phyloP scores from a whole-genome alignment of 1,140 invertebrate species.

The Drosophila equinoxialis region DNA sequence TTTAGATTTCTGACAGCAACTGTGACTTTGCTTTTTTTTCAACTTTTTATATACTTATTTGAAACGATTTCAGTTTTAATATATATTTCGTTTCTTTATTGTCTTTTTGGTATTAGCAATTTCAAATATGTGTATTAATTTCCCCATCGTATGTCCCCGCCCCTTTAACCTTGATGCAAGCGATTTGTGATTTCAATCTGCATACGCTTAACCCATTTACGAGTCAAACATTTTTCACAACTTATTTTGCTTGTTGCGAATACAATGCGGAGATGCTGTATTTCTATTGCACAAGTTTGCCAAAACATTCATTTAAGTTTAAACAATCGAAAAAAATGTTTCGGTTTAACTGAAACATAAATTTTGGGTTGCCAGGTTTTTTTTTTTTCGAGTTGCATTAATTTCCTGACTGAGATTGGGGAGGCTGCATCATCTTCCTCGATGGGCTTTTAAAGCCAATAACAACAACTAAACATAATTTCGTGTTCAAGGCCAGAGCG shows the following conservation, averaged over 20 bases:
- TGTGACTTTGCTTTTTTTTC: neutral
- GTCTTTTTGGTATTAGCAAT: neutral
- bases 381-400: constrained; percentile 23
- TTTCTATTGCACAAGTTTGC: constrained; percentile 42
- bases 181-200: constrained; percentile 36
- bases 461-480: constrained; percentile 46
- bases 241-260: constrained; percentile 19
- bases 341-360: constrained; percentile 69
- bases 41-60: neutral
- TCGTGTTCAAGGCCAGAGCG: constrained; percentile 74
- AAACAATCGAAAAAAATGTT: constrained; percentile 34
- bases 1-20: neutral
- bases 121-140: constrained; percentile 14
- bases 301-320: constrained; percentile 53
- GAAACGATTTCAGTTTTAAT: neutral
- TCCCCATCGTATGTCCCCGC: constrained; percentile 13
- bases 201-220: constrained; percentile 63
- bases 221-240: constrained; percentile 58
- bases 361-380: constrained; percentile 41
- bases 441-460: constrained; percentile 7
- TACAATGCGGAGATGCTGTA: constrained; percentile 43
- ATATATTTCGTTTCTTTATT: neutral
- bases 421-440: constrained; percentile 27
- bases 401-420: constrained; percentile 25
- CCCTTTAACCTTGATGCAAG: constrained; percentile 25